Evolutionary conservation across 2,113 vertebrate species (phyloP).

Genomic region (Rhodinocichla rosea): DNA sequence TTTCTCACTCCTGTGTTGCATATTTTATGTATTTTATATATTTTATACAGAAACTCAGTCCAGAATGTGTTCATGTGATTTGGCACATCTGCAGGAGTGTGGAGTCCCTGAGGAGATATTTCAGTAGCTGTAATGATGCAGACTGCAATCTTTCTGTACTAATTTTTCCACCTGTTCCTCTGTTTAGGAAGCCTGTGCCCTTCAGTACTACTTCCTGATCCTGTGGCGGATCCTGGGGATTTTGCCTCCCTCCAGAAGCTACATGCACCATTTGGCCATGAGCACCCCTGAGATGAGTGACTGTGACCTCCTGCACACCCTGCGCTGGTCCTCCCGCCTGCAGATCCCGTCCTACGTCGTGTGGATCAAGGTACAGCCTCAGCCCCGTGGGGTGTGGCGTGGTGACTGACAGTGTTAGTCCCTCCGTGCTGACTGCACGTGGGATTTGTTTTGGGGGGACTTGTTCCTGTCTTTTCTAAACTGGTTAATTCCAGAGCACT

Average conservation of each 20-base stretch:
- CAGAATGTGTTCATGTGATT: neutral
- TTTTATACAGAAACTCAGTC: neutral
- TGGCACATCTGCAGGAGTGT: neutral
- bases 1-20: neutral
- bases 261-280: slow-evolving; percentile 87
- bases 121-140: neutral
- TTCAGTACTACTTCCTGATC: slow-evolving; percentile 96
- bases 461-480: neutral
- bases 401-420: neutral
- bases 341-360: slow-evolving; percentile 84
- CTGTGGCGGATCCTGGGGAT: slow-evolving; percentile 94
- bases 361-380: slow-evolving; percentile 88
- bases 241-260: slow-evolving; percentile 90
- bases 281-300: slow-evolving; percentile 87
- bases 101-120: neutral
- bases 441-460: neutral
- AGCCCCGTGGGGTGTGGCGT: fast-evolving
- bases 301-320: slow-evolving; percentile 92
- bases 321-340: slow-evolving; percentile 95
- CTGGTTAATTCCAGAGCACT: neutral
- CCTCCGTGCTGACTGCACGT: fast-evolving
- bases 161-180: neutral
- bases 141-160: neutral
- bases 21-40: too few relatives aligned
- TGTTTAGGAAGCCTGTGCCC: slow-evolving; percentile 92